Percentiles rank a stretch among this genome's conserved stretches.
Evolutionary conservation across 2,113 vertebrate genomes (phyloP).

Genomic region (Marcusenius ussheri): DNA sequence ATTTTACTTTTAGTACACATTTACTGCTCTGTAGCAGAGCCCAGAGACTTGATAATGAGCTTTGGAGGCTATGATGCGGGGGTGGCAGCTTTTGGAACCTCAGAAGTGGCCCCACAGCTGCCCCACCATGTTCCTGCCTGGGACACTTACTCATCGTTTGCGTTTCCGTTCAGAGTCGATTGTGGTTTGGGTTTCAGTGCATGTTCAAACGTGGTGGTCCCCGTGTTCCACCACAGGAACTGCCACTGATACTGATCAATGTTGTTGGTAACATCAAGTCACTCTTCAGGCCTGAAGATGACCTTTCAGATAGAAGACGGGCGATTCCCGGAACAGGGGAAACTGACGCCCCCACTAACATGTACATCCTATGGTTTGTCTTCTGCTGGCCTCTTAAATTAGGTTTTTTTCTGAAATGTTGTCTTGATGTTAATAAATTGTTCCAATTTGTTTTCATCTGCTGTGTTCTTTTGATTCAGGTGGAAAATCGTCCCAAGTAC

Average conservation of each 20-base stretch:
- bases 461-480: constrained; percentile 58
- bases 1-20: constrained; percentile 11
- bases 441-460: constrained; percentile 23
- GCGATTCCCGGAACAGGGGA: background rate
- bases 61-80: background rate
- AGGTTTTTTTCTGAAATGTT: background rate
- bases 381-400: background rate
- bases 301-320: background rate
- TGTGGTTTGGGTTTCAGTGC: background rate
- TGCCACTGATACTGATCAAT: background rate
- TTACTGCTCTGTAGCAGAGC: constrained; percentile 12
- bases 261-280: background rate
- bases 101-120: constrained; percentile 21
- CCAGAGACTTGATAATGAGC: constrained; percentile 5
- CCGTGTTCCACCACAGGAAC: background rate
- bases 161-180: background rate
- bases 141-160: constrained; percentile 19
- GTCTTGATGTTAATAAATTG: background rate
- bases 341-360: background rate
- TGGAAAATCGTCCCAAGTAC: constrained; percentile 94
- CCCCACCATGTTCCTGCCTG: background rate
- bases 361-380: background rate
- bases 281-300: background rate
- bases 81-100: constrained; percentile 33
- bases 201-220: background rate